Evolutionary conservation across 92 coral and sea anemone species (phyloP), one percentile per base, ranked within the genome.

Genomic region (Zoanthus solanderi): DNA sequence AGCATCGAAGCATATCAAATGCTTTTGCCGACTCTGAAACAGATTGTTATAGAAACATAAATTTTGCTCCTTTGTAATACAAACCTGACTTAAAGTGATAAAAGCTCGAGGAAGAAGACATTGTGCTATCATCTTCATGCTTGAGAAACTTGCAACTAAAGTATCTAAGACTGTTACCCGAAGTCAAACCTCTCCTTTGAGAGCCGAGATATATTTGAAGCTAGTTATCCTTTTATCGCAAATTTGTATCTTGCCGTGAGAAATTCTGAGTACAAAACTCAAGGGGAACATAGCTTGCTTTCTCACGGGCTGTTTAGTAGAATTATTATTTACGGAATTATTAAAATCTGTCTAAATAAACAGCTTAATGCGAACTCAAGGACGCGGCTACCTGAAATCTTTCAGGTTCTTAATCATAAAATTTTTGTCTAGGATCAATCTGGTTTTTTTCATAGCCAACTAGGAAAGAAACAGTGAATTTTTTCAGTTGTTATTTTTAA

Each of bases 261-360:
- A 95, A 95, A 68, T 87, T 91, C 84, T 76, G 76, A 92, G 87
- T 89, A 93, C 94, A 95, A 71, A 94, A 84, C 88, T 91, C 90
- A 93, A 89, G 88, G 89, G 78, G 96, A 91, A 88, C 98, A 95
- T 91, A 88, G 88, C 90, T 92, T 88, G 71, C 69, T 89, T 95
- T 95, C 98, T 95, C 98, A 95, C 98, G 98, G 96, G 92, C 90
- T 91, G 96, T 95, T 95, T 89, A 76, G 94, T 80, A 65, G 65
- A 94, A 91, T 93, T 95, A 91, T 84, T 86, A 91, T 91, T 86
- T 83, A 91, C 67, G 67, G 87, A 84, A 84, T 85, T 77, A 91
- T 91, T 91, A 91, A 88, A 88, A 91, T 83, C 84, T 84, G 60
- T 91, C 86, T 91, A 68, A 88, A 79, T 83, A 91, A 88, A 91